Evolutionary conservation across 2,113 vertebrate genomes (phyloP).

Genomic region (Scalopus aquaticus): DNA sequence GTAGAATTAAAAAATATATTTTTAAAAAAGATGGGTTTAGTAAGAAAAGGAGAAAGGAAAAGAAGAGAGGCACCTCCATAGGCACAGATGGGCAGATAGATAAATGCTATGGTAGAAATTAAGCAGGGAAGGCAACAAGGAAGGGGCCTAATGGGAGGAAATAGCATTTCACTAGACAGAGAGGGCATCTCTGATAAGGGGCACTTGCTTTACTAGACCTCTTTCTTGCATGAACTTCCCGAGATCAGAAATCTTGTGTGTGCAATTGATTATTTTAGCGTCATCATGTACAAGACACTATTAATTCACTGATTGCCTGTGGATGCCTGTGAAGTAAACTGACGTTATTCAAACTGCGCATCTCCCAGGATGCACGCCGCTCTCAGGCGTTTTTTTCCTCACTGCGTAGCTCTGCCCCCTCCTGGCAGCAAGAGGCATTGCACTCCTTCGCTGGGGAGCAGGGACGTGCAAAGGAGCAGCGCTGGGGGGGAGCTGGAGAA

Average conservation of each 20-base stretch:
- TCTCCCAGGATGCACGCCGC: background rate
- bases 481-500: background rate
- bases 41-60: no score
- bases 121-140: no score
- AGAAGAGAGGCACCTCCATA: no score
- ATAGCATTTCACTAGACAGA: no score
- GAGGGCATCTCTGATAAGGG: no score
- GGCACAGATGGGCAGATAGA: no score
- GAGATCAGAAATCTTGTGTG: background rate
- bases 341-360: no score
- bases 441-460: background rate
- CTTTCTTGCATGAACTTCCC: background rate
- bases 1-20: no score
- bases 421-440: background rate
- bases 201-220: background rate
- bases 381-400: background rate
- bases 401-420: background rate
- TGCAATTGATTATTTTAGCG: background rate
- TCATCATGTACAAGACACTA: background rate
- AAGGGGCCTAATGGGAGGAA: no score
- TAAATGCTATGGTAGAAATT: no score
- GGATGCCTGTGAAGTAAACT: background rate
- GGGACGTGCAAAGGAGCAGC: fast-evolving
- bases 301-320: background rate
- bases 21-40: no score